Percentiles rank a stretch among this genome's conserved stretches.
phyloP scores from a whole-genome alignment of 2,113 vertebrate species.

The Cyprinodon brontotheroides region DNA sequence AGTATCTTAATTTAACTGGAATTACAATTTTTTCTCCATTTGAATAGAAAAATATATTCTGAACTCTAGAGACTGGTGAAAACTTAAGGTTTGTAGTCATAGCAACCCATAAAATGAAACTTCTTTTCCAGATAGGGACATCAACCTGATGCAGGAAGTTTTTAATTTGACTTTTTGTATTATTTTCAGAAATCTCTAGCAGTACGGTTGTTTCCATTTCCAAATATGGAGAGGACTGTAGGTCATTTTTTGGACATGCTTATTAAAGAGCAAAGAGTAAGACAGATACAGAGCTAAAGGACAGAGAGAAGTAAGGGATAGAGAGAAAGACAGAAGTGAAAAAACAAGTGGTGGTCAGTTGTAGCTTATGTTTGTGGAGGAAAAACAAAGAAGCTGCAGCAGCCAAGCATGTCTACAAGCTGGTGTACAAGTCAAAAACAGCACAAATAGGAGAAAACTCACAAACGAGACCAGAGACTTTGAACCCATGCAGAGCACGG shows the following conservation, averaged over 20 bases:
- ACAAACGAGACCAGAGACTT: slow-evolving; percentile 83
- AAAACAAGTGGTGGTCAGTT: slow-evolving; percentile 78
- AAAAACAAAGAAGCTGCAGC: slow-evolving; percentile 75
- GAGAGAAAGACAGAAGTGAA: slow-evolving; percentile 10
- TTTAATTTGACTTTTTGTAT: background rate
- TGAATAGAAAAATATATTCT: no score
- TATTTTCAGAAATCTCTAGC: background rate
- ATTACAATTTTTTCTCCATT: no score
- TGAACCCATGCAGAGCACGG: slow-evolving; percentile 88
- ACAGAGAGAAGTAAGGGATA: background rate
- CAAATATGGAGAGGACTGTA: slow-evolving; percentile 30
- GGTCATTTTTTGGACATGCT: slow-evolving; percentile 65
- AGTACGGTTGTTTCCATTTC: background rate
- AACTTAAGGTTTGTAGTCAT: background rate
- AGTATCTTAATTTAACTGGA: background rate
- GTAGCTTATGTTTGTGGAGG: slow-evolving; percentile 82
- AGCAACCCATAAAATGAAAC: background rate
- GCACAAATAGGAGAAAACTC: slow-evolving; percentile 83
- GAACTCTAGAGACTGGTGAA: background rate
- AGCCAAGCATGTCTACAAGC: slow-evolving; percentile 95
- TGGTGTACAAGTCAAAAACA: slow-evolving; percentile 74
- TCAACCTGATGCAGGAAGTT: background rate
- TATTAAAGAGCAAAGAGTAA: slow-evolving; percentile 38
- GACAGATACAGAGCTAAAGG: slow-evolving; percentile 14
- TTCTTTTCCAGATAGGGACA: background rate